Conservation (phyloP, 2,888 invertebrate genomes). For the Leptinotarsa rubiginosa region DNA sequence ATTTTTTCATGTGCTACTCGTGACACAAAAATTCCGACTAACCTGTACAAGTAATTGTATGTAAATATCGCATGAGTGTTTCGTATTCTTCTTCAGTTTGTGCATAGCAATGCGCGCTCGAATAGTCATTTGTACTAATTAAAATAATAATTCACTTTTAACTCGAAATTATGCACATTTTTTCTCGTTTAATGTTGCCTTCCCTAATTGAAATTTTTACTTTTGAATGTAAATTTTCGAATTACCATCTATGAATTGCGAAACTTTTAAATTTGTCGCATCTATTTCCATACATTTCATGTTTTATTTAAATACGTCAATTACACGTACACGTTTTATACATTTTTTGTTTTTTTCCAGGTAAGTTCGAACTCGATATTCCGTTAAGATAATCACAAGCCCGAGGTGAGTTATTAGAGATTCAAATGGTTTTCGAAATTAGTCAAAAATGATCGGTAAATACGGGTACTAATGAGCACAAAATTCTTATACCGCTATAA, state of each 20-base stretch:
- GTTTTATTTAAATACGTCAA: conserved; percentile 36
- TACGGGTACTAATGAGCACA: no score
- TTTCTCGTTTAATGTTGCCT: conserved; percentile 14
- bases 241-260: conserved; percentile 33
- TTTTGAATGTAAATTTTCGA: conserved; percentile 40
- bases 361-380: conserved; percentile 25
- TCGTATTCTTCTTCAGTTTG: conserved; percentile 27
- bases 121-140: conserved; percentile 38
- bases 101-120: conserved; percentile 39
- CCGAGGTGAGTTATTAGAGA: conserved; percentile 26
- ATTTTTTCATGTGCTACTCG: background rate
- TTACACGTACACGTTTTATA: conserved; percentile 20
- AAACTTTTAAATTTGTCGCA: conserved; percentile 33
- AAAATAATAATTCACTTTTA: conserved; percentile 40
- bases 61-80: conserved; percentile 16
- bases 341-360: conserved; percentile 23
- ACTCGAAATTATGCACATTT: conserved; percentile 38
- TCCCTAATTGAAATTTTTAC: conserved; percentile 33
- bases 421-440: conserved; percentile 25
- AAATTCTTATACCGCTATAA: no score
- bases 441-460: conserved; percentile 1
- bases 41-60: conserved; percentile 17
- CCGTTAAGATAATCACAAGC: conserved; percentile 1
- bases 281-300: conserved; percentile 40
- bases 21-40: background rate